Percentiles rank a stretch among this genome's conserved stretches.
Evolutionary conservation across 92 coral and sea anemone genomes (phyloP).

Genomic region (Paramuricea clavata): DNA sequence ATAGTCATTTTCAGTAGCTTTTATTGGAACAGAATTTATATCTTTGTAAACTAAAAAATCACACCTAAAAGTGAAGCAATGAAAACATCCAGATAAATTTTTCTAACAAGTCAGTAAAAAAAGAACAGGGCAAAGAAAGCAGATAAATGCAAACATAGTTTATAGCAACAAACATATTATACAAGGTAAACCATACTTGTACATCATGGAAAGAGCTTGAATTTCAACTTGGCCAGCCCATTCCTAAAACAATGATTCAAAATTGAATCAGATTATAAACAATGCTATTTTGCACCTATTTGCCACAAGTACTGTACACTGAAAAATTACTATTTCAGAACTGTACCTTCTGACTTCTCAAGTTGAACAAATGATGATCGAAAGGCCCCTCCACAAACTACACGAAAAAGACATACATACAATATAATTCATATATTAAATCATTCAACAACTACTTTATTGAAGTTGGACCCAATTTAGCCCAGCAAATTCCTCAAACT

Average conservation of each 20-base stretch:
- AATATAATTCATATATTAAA: constrained; percentile 1
- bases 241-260: constrained; percentile 66
- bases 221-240: constrained; percentile 99
- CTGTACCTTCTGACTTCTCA: constrained; percentile 92
- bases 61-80: constrained; percentile 64
- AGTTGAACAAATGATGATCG: constrained; percentile 93
- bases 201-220: constrained; percentile 89
- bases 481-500: constrained; percentile 34
- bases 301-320: not conserved
- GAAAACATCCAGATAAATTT: not conserved
- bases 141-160: not conserved
- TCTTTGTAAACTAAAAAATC: constrained; percentile 96
- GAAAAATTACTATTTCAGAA: not conserved
- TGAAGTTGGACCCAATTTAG: constrained; percentile 3
- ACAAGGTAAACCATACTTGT: constrained; percentile 72
- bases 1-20: constrained; percentile 93
- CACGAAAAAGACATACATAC: not conserved
- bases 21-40: constrained; percentile 84
- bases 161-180: not conserved
- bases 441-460: too few relatives aligned
- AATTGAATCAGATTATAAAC: not conserved
- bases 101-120: not conserved
- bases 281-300: not conserved
- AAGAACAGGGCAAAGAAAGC: not conserved
- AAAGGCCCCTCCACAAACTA: constrained; percentile 99